Percentiles rank a stretch among this genome's conserved stretches.
phyloP scores from a whole-genome alignment of 2,888 invertebrate genomes.

The Meandrusa payeni region DNA sequence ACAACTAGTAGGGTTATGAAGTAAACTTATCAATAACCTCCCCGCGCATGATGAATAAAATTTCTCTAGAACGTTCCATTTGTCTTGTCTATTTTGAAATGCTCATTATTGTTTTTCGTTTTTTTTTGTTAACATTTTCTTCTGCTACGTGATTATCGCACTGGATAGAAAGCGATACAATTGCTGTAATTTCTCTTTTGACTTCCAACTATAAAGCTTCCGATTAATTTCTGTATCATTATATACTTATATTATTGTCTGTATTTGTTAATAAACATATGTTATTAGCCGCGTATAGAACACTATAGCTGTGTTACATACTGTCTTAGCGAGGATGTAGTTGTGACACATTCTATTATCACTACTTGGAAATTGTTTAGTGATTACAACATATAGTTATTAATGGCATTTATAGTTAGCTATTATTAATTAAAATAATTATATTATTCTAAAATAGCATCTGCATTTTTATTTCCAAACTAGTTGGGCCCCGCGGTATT shows the following conservation, averaged over 20 bases:
- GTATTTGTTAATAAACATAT: neutral
- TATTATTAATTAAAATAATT: constrained; percentile 80
- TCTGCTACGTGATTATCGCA: no score
- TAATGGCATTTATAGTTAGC: constrained; percentile 79
- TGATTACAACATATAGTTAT: constrained; percentile 63
- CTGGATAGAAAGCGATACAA: no score
- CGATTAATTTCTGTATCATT: no score
- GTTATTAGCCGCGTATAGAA: constrained; percentile 5
- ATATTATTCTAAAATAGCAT: constrained; percentile 80
- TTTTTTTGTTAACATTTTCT: no score
- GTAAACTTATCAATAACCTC: neutral
- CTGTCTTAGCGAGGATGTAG: constrained; percentile 50
- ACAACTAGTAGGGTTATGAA: neutral
- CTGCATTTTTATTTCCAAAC: constrained; percentile 64
- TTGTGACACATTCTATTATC: constrained; percentile 48
- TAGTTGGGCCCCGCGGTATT: no score
- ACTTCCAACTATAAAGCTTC: no score
- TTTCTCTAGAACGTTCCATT: neutral
- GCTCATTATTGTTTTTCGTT: no score
- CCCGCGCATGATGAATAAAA: neutral
- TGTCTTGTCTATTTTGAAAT: no score
- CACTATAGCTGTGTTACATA: constrained; percentile 5
- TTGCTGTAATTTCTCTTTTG: no score
- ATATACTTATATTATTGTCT: neutral
- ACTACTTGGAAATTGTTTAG: constrained; percentile 61